A percentile compares a stretch with the other conserved stretches of the same genome.
Evolutionary conservation across 2,888 invertebrate genomes (phyloP).

Genomic region (Dynastes hyllus): DNA sequence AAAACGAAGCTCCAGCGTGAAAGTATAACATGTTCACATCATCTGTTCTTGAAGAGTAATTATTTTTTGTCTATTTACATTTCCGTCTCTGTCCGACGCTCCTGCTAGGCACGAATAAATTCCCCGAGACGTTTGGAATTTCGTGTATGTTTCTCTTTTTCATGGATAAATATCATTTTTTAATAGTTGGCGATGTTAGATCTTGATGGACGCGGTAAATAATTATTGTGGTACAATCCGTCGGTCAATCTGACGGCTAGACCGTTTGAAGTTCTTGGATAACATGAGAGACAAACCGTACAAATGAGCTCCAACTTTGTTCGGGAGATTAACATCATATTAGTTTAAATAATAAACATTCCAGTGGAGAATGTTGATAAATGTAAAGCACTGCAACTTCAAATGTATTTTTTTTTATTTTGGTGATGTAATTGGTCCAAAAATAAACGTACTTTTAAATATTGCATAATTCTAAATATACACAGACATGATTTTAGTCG

Average conservation of each 20-base stretch:
- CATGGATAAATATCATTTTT: constrained; percentile 41
- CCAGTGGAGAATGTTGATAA: neutral
- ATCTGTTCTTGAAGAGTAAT: constrained; percentile 23
- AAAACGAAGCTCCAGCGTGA: neutral
- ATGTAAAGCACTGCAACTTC: neutral
- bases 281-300: neutral
- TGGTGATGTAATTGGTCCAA: too few species aligned
- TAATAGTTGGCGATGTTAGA: constrained; percentile 30
- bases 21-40: constrained; percentile 30
- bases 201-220: constrained; percentile 28
- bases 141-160: neutral
- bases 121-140: constrained; percentile 16
- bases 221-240: constrained; percentile 30
- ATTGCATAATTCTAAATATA: too few species aligned
- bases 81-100: constrained; percentile 7
- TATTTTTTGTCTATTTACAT: constrained; percentile 32
- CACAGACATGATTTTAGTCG: too few species aligned
- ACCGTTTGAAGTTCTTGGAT: constrained; percentile 6
- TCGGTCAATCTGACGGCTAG: constrained; percentile 18
- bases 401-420: neutral
- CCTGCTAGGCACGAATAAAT: constrained; percentile 14
- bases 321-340: constrained; percentile 1
- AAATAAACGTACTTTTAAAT: too few species aligned
- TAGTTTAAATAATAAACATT: constrained; percentile 3
- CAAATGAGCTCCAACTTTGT: neutral